phyloP scores from a whole-genome alignment of 2,888 invertebrate species.

The Ectemnius cavifrons region DNA sequence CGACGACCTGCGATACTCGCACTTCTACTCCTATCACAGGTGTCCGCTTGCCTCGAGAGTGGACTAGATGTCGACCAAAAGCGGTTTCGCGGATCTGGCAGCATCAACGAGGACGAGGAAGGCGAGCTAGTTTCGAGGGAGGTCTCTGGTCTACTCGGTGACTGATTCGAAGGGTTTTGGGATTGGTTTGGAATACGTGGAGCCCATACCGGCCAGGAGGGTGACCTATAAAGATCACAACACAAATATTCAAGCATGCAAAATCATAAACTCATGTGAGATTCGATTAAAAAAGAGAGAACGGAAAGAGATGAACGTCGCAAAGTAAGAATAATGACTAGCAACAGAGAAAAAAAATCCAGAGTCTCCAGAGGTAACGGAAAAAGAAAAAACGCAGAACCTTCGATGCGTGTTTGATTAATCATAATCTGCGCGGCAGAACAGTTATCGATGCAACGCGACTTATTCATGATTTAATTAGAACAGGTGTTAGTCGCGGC shows the following conservation, averaged over 20 bases:
- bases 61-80: constrained; percentile 70
- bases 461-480: too few species aligned
- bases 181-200: constrained; percentile 76
- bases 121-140: constrained; percentile 62
- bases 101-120: constrained; percentile 67
- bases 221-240: constrained; percentile 80
- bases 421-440: background rate
- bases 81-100: constrained; percentile 66
- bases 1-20: constrained; percentile 28
- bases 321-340: constrained; percentile 10
- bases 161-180: constrained; percentile 62
- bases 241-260: constrained; percentile 79
- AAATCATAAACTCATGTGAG: constrained; percentile 63
- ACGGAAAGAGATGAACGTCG: constrained; percentile 25
- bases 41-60: constrained; percentile 40
- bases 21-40: constrained; percentile 15
- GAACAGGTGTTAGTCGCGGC: background rate
- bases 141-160: constrained; percentile 39
- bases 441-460: constrained; percentile 10
- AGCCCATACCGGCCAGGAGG: constrained; percentile 82
- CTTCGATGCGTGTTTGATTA: background rate
- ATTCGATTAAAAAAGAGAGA: constrained; percentile 24
- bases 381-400: constrained; percentile 14
- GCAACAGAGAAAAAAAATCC: constrained; percentile 33
- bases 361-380: constrained; percentile 42